Percentiles rank a stretch among this genome's conserved stretches.
These are phyloP conservation scores for Salvelinus sp. DNA, from an alignment of 2,113 vertebrate species.

Conservation along the genomic window DNA sequence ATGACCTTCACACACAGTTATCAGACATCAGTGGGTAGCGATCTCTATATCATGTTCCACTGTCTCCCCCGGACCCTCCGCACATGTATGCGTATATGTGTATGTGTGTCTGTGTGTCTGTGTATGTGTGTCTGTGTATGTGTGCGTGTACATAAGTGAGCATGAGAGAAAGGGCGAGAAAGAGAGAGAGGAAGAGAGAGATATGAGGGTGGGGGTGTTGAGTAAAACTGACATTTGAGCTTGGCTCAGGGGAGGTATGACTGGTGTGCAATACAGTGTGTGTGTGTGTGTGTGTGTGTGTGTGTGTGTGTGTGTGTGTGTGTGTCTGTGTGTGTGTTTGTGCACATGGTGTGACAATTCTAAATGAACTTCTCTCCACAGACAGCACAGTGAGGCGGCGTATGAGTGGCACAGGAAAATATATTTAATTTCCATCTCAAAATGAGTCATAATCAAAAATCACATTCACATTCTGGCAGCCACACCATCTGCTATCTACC, in stretches of 20 bases:
- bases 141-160: conserved; percentile 5
- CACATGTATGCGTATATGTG: conserved; percentile 4
- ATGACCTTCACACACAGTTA: conserved; percentile 74
- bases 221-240: conserved; percentile 64
- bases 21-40: conserved; percentile 68
- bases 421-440: conserved; percentile 18
- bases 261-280: conserved; percentile 22
- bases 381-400: conserved; percentile 21
- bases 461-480: conserved; percentile 4
- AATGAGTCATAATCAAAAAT: conserved; percentile 38
- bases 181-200: too few relatives aligned
- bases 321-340: conserved; percentile 23
- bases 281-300: conserved; percentile 6
- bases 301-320: conserved; percentile 23
- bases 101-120: conserved; percentile 19
- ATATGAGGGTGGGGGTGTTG: conserved; percentile 14
- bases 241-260: conserved; percentile 44
- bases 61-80: conserved; percentile 36
- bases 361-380: conserved; percentile 26
- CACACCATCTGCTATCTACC: conserved; percentile 3
- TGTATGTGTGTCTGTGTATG: conserved; percentile 26
- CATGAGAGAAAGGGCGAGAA: too few relatives aligned
- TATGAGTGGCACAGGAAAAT: conserved; percentile 19
- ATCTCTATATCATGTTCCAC: conserved; percentile 56
- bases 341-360: conserved; percentile 33